Base-by-base conservation (phyloP, 2,113 vertebrate genomes). In the Salvelinus namaycush region DNA sequence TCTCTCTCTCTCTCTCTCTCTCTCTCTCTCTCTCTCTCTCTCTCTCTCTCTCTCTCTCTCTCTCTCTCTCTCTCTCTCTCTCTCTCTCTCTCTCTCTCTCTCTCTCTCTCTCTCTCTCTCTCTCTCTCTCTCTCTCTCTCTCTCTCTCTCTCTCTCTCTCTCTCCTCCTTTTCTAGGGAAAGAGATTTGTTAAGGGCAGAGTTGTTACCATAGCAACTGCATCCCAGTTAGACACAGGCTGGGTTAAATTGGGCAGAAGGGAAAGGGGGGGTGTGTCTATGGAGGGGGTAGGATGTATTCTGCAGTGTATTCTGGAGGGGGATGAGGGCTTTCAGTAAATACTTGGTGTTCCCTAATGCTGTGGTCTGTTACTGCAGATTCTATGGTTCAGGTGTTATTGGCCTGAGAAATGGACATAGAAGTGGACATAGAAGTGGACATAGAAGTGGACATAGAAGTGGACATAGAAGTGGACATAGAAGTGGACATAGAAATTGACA, bases 191-290 rank as follows among this genome's bases (percentile, higher is more conserved):
- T 77, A 49, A 49, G 34, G 44, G 27, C 5, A 66, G 4, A 44
- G 1, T 54, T 16, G 72, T 81, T 77, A 51, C 80, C 76, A 78
- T 78, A 72, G 76, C 76, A 81, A 81, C 76, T 71, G 3, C 22
- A 64, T 34, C 74, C 68, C 68, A 51, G 48, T 74, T 68, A 67
- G 54, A 67, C 24, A 16, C 22, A 26, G 72, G 67, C 76, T 81
- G n/a, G 60, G 26, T 73, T 24, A 81, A 74, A 44, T 81, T 59
- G 62, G 18, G 31, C 62, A 24, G 62, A 65, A 18, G 22, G 22
- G 62, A 4, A 24, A 26, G 31, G 31, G 31, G 59, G 7, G 59
- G 9, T 60, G 57, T 60, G 6, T 60, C 51, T 57, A 39, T 39
- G 34, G 34, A 39, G 39, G 39, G 51, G 18, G 16, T n/a, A 1